phyloP scores from a whole-genome alignment of 2,113 vertebrate species.

The Phycodurus eques region DNA sequence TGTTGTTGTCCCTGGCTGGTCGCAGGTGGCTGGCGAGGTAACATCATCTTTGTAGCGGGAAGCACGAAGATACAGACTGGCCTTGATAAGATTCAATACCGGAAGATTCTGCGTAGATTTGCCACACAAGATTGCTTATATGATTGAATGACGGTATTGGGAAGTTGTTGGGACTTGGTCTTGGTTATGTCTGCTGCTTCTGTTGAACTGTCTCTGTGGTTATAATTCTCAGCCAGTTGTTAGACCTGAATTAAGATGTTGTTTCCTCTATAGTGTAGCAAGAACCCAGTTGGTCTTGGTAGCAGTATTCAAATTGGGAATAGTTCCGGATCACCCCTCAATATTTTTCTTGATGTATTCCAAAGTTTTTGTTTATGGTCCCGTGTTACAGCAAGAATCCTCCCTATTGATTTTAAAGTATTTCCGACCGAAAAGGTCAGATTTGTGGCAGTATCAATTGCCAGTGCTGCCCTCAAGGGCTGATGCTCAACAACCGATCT shows the following conservation, averaged over 20 bases:
- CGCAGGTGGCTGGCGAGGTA: constrained; percentile 51
- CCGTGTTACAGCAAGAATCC: neutral
- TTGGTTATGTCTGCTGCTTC: neutral
- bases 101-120: neutral
- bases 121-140: neutral
- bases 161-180: neutral
- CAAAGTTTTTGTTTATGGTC: neutral
- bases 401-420: neutral
- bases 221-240: neutral
- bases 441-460: neutral
- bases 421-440: neutral
- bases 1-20: constrained; percentile 32
- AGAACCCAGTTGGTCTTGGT: neutral
- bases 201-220: neutral
- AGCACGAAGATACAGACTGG: constrained; percentile 12
- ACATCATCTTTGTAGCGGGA: constrained; percentile 12
- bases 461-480: neutral
- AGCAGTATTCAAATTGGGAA: neutral
- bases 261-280: no score
- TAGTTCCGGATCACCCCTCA: neutral
- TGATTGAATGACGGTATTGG: neutral
- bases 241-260: neutral
- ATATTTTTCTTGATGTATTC: neutral
- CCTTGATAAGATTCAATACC: neutral
- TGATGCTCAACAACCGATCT: neutral